phyloP scores from a whole-genome alignment of 2,888 invertebrate species.

The Liopterus haemorrhoidalis region DNA sequence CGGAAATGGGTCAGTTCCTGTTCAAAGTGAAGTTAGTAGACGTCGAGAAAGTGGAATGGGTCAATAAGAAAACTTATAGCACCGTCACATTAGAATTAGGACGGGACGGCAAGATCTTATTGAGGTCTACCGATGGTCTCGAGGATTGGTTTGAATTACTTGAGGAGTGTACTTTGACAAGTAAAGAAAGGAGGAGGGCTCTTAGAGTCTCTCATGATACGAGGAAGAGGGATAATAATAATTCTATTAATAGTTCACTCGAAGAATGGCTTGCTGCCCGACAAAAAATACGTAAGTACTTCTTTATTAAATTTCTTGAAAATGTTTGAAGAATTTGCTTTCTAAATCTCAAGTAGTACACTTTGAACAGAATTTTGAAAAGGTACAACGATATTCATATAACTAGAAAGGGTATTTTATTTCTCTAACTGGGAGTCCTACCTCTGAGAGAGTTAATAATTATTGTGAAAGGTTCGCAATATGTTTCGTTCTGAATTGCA shows the following conservation, averaged over 20 bases:
- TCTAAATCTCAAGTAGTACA: too few species aligned
- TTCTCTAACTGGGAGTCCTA: too few species aligned
- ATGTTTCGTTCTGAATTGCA: too few species aligned
- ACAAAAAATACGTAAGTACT: conserved; percentile 45
- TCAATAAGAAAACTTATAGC: conserved; percentile 59
- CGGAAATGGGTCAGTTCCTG: conserved; percentile 62
- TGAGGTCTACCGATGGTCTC: conserved; percentile 51
- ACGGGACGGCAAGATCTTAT: conserved; percentile 47
- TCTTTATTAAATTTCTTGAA: too few species aligned
- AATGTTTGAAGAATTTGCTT: too few species aligned
- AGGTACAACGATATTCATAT: too few species aligned
- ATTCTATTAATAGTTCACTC: conserved; percentile 45
- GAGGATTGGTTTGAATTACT: conserved; percentile 62
- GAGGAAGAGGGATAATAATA: conserved; percentile 42
- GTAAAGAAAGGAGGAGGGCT: conserved; percentile 57
- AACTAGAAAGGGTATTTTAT: too few species aligned
- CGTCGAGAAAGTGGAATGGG: conserved; percentile 61
- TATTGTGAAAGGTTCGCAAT: too few species aligned
- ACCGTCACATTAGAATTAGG: conserved; percentile 54
- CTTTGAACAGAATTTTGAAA: too few species aligned
- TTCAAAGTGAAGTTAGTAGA: conserved; percentile 61
- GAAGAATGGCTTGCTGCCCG: conserved; percentile 52
- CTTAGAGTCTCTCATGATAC: conserved; percentile 49
- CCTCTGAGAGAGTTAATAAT: too few species aligned
- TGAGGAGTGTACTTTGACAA: conserved; percentile 59